Base-by-base conservation (phyloP, 2,888 invertebrate species). In the Agonum fuliginosum region DNA sequence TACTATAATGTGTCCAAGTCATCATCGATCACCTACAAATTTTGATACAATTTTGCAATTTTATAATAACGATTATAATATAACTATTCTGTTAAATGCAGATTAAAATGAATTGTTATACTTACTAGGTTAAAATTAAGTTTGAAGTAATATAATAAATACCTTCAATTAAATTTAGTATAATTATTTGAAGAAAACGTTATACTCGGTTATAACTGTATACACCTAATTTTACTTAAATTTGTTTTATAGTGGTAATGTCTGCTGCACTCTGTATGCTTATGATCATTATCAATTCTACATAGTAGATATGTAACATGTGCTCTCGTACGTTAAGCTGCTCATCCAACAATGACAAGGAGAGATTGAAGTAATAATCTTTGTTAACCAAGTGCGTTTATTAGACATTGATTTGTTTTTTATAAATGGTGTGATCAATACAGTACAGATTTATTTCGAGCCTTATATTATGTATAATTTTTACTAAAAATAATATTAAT, bases 401-500 rank as follows among this genome's bases (percentile, higher is more conserved):
- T 77, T 77, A 70, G 19, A 34, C 20, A 67, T 51, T 69, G 51
- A 14, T 37, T 75, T 24, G 22, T 48, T 58, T 74, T 72, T 72
- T 70, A 77, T 43, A 77, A 70, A 76, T 8, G 77, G 77, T 69
- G 70, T 77, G 77, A 77, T 77, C 77, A 77, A 69, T 69, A 69
- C 37, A 77, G 58, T 77, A 77, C 77, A 77, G 77, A 77, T 54
- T 76, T 77, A 54, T 69, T 77, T 77, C 73, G 30, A 67, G 75
- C 75, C 75, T 75, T 75, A 74, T 72, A 51, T 54, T 58, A 75
- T 75, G 67, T 75, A 67, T 75, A 75, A 75, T 75, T 75, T 75
- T 75, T 75, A 75, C 75, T 75, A 75, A 75, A 74, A 75, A 46
- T 65, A 69, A 51, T 72, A 72, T 72, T 77, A 77, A 77, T 70